Conservation (phyloP, 2,888 invertebrate genomes). For the Mesorhabditis spiculigera region DNA sequence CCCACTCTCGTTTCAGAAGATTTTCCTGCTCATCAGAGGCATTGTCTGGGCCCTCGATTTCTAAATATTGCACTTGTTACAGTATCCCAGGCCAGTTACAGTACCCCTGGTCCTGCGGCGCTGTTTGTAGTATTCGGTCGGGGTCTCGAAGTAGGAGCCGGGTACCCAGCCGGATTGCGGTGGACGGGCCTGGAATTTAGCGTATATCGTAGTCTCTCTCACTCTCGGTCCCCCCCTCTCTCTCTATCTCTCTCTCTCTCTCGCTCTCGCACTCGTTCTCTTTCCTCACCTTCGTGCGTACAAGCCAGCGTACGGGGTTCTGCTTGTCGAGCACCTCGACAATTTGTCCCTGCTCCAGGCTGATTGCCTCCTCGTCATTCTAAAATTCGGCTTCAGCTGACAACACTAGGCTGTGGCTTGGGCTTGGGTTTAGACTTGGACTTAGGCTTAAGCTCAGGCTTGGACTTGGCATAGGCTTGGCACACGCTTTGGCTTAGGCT, state of each 20-base stretch:
- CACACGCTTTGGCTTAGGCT: no score
- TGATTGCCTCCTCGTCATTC: slow-evolving; percentile 44
- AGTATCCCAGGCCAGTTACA: slow-evolving; percentile 15
- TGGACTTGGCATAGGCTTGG: no score
- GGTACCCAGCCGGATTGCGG: slow-evolving; percentile 57
- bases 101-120: slow-evolving; percentile 42
- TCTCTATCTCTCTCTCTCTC: no score
- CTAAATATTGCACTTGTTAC: not conserved
- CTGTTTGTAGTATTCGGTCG: slow-evolving; percentile 57
- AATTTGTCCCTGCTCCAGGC: slow-evolving; percentile 79
- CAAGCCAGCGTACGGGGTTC: slow-evolving; percentile 60
- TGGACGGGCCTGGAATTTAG: slow-evolving; percentile 48
- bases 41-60: slow-evolving; percentile 34
- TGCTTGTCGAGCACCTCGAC: slow-evolving; percentile 80
- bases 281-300: slow-evolving; percentile 51
- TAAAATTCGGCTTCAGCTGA: slow-evolving; percentile 43
- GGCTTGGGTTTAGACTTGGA: no score
- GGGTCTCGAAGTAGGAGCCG: slow-evolving; percentile 58
- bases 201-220: not conserved
- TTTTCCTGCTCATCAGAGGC: slow-evolving; percentile 61
- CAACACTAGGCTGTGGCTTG: no score
- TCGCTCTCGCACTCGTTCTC: not conserved
- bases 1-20: slow-evolving; percentile 61
- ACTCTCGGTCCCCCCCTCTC: no score
- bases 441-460: no score